phyloP scores from a whole-genome alignment of 1,140 invertebrate genomes.

The Drosophila repleta region DNA sequence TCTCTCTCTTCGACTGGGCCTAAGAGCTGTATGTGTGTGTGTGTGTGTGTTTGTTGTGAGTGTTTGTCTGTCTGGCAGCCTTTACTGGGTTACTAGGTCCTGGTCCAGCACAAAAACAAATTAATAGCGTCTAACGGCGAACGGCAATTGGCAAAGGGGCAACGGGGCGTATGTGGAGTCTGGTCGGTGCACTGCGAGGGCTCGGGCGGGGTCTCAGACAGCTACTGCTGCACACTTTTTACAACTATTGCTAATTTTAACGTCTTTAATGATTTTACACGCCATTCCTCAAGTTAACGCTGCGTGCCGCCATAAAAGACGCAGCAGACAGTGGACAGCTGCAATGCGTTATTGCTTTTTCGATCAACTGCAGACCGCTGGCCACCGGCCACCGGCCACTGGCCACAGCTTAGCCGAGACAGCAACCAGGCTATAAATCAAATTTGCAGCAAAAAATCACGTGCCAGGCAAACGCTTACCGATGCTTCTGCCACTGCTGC shows the following conservation, averaged over 20 bases:
- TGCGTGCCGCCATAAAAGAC: conserved; percentile 51
- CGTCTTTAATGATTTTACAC: conserved; percentile 76
- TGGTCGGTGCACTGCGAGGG: background rate
- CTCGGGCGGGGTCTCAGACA: no score
- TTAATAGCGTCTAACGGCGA: conserved; percentile 26
- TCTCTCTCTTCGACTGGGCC: conserved; percentile 14
- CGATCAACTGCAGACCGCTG: background rate
- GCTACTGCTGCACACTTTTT: conserved; percentile 21
- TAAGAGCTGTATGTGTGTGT: background rate
- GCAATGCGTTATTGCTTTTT: conserved; percentile 2
- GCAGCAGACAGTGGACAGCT: conserved; percentile 43
- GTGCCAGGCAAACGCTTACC: conserved; percentile 56
- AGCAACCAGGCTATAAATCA: conserved; percentile 72
- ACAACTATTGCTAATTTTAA: conserved; percentile 58
- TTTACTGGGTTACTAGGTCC: conserved; percentile 49
- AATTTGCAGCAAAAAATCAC: conserved; percentile 70
- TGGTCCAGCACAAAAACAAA: conserved; percentile 14
- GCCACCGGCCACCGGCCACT: no score
- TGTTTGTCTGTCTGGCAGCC: background rate
- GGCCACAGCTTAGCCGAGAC: conserved; percentile 38
- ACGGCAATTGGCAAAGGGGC: no score
- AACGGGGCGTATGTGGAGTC: conserved; percentile 2
- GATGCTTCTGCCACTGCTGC: no score
- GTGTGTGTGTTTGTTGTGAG: no score
- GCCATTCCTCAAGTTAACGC: conserved; percentile 79